A percentile compares a stretch with the other conserved stretches of the same genome.
Conservation (phyloP, 2,113 vertebrate genomes). For the Centropus bengalensis region DNA sequence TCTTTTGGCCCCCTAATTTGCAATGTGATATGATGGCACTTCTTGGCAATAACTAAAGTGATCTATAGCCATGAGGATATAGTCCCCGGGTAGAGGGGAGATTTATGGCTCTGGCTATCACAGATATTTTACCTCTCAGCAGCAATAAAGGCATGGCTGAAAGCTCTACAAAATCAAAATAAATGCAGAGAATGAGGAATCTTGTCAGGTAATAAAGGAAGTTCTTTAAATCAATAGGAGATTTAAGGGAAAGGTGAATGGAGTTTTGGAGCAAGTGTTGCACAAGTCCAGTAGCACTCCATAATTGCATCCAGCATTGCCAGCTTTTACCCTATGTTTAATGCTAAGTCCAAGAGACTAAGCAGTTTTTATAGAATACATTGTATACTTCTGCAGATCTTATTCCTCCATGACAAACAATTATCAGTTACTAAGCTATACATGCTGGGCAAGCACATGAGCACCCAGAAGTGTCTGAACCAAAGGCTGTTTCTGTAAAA, state of each 20-base stretch:
- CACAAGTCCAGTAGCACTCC: not conserved
- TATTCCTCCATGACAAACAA: not conserved
- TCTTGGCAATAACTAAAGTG: constrained; percentile 60
- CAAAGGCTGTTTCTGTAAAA: not conserved
- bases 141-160: constrained; percentile 72
- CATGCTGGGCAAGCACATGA: not conserved
- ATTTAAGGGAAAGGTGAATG: constrained; percentile 56
- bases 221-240: constrained; percentile 66
- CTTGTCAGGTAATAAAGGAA: constrained; percentile 73
- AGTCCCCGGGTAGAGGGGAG: constrained; percentile 51
- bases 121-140: constrained; percentile 72
- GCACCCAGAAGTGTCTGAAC: not conserved
- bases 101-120: constrained; percentile 63
- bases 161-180: constrained; percentile 75
- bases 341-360: not conserved
- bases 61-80: constrained; percentile 51
- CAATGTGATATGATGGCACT: constrained; percentile 46
- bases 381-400: not conserved
- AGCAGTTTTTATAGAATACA: not conserved
- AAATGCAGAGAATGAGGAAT: constrained; percentile 67
- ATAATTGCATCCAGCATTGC: not conserved
- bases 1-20: constrained; percentile 56
- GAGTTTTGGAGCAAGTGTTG: not conserved
- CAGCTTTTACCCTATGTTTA: not conserved
- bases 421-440: not conserved